These are phyloP conservation scores for Austrolebias charrua DNA, from an alignment of 2,797 vertebrate genomes.

Conservation along the genomic window DNA sequence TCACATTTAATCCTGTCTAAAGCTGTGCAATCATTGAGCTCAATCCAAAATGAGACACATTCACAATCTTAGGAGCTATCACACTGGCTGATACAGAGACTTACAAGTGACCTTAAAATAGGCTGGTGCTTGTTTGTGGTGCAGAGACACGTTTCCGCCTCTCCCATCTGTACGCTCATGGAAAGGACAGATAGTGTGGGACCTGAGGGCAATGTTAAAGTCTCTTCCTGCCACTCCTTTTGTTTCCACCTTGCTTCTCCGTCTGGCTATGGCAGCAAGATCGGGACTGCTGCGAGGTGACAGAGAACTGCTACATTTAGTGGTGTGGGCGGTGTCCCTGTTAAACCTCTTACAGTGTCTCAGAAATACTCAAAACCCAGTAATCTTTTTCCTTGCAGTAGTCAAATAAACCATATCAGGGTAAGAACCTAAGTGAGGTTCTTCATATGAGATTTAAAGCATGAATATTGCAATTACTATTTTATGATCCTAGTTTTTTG, in stretches of 20 bases:
- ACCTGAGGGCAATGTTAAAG: slow-evolving; percentile 75
- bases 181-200: slow-evolving; percentile 82
- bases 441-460: slow-evolving; percentile 21
- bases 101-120: slow-evolving; percentile 80
- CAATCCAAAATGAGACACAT: slow-evolving; percentile 59
- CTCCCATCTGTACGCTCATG: slow-evolving; percentile 81
- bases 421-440: slow-evolving; percentile 27
- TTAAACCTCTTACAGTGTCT: slow-evolving; percentile 71
- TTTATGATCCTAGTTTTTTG: neutral
- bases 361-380: slow-evolving; percentile 60
- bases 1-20: slow-evolving; percentile 65
- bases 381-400: slow-evolving; percentile 50
- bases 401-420: slow-evolving; percentile 37
- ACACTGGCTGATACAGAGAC: slow-evolving; percentile 63
- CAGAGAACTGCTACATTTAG: slow-evolving; percentile 72
- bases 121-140: slow-evolving; percentile 72
- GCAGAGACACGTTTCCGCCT: slow-evolving; percentile 73
- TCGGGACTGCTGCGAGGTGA: slow-evolving; percentile 70
- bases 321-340: slow-evolving; percentile 70
- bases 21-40: slow-evolving; percentile 59
- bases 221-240: slow-evolving; percentile 75
- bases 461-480: slow-evolving; percentile 11
- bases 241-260: slow-evolving; percentile 68
- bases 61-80: slow-evolving; percentile 66
- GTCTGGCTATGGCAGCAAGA: slow-evolving; percentile 70